A percentile compares a stretch with the other conserved stretches of the same genome.
These are phyloP conservation scores for Tortricodes alternella DNA, from an alignment of 2,888 invertebrate genomes.

Conservation along the genomic window DNA sequence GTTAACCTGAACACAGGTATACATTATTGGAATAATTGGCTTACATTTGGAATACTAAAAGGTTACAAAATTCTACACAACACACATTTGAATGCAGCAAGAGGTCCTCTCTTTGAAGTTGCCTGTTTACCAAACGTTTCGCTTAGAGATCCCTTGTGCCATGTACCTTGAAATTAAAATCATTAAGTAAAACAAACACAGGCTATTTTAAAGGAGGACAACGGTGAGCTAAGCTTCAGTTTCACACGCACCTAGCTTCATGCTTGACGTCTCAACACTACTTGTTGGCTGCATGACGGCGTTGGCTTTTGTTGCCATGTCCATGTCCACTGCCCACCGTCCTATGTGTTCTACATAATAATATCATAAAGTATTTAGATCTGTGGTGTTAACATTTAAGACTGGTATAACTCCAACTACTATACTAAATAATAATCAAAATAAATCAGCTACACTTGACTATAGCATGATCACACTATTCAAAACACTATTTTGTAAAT, in stretches of 20 bases:
- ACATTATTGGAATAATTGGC: slow-evolving; percentile 32
- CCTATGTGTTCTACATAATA: slow-evolving; percentile 9
- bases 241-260: slow-evolving; percentile 48
- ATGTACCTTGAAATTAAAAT: background rate
- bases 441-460: background rate
- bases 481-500: too few species aligned
- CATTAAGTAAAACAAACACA: background rate
- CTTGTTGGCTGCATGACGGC: slow-evolving; percentile 59
- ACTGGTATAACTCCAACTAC: background rate
- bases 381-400: slow-evolving; percentile 6
- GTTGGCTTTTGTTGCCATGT: slow-evolving; percentile 35
- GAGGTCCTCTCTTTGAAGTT: slow-evolving; percentile 7
- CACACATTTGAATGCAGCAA: slow-evolving; percentile 1
- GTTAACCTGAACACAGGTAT: slow-evolving; percentile 39
- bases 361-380: slow-evolving; percentile 23
- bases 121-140: background rate
- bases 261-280: slow-evolving; percentile 50
- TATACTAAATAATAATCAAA: background rate
- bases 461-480: slow-evolving; percentile 3
- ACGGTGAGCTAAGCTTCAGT: slow-evolving; percentile 49
- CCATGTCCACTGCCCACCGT: slow-evolving; percentile 22
- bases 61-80: slow-evolving; percentile 16
- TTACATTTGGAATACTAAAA: slow-evolving; percentile 23
- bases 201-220: slow-evolving; percentile 33
- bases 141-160: background rate